Percentiles rank a stretch among this genome's conserved stretches.
Conservation (phyloP, 1,140 invertebrate species). For the Aradophagus sp. region DNA sequence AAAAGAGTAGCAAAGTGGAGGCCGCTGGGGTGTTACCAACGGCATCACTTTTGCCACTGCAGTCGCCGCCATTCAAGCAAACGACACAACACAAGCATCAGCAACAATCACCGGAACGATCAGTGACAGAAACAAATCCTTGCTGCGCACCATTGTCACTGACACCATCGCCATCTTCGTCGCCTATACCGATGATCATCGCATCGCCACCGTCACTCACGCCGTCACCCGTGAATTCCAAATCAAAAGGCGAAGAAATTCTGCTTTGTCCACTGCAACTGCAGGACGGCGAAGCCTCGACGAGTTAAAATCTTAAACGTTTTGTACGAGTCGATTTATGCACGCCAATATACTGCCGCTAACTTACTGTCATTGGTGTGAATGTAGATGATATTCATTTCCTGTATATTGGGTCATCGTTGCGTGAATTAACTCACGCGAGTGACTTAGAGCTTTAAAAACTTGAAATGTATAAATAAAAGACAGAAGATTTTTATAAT, state of each 20-base stretch:
- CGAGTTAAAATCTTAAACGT: conserved; percentile 45
- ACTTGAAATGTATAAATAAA: conserved; percentile 64
- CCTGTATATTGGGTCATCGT: conserved; percentile 46
- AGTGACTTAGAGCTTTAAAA: conserved; percentile 65
- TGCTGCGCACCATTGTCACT: conserved; percentile 48
- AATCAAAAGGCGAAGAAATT: conserved; percentile 65
- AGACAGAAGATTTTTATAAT: conserved; percentile 64
- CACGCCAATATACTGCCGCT: conserved; percentile 68
- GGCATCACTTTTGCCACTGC: conserved; percentile 59
- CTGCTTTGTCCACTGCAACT: conserved; percentile 69
- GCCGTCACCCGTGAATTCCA: conserved; percentile 47
- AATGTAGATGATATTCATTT: conserved; percentile 35
- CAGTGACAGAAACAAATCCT: conserved; percentile 42
- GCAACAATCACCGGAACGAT: conserved; percentile 38
- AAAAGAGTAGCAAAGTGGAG: conserved; percentile 60
- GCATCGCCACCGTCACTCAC: conserved; percentile 53
- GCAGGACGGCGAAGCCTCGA: conserved; percentile 60
- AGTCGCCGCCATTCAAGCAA: conserved; percentile 19
- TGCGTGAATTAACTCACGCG: conserved; percentile 59
- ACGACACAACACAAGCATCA: conserved; percentile 26
- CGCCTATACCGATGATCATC: conserved; percentile 46
- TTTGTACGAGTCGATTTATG: conserved; percentile 57
- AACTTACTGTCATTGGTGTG: conserved; percentile 49
- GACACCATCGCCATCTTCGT: conserved; percentile 46
- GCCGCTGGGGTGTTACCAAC: conserved; percentile 56